A percentile compares a stretch with the other conserved stretches of the same genome.
phyloP scores from a whole-genome alignment of 2,113 vertebrate species.

The Aegithalos caudatus region DNA sequence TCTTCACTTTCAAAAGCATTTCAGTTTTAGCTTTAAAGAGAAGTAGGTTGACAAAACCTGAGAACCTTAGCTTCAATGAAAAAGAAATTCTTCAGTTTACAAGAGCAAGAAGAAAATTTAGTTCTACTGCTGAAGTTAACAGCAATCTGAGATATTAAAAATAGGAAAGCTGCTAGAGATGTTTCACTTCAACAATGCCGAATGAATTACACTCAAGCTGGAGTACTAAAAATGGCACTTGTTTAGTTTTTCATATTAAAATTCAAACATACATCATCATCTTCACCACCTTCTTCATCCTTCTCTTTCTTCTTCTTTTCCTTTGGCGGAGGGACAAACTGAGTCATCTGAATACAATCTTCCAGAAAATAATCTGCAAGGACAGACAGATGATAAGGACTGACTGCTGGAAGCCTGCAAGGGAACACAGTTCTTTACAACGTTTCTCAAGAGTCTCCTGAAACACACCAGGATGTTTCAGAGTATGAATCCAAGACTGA shows the following conservation, averaged over 20 bases:
- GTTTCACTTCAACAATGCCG: background rate
- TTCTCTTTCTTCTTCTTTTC: conserved; percentile 94
- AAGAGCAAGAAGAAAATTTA: background rate
- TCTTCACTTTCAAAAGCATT: background rate
- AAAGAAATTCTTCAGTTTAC: background rate
- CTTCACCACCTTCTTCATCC: conserved; percentile 89
- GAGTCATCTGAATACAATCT: conserved; percentile 96
- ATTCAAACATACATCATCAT: conserved; percentile 81
- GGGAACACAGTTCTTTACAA: background rate
- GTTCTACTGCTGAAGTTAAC: background rate
- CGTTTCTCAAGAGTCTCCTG: background rate
- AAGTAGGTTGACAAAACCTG: background rate
- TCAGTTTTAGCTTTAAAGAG: background rate
- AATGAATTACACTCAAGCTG: background rate
- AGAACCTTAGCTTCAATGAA: background rate
- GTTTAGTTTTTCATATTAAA: background rate
- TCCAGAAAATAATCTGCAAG: conserved; percentile 92
- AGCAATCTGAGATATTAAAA: background rate
- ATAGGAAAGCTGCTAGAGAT: background rate
- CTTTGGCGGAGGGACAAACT: conserved; percentile 86
- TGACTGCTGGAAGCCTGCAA: background rate
- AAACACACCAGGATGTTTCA: background rate
- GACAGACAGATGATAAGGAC: background rate
- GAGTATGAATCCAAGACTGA: background rate
- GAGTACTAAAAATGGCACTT: background rate